Evolutionary conservation across 2,888 invertebrate genomes (phyloP), one percentile per base, ranked within the genome.

Genomic region (Macroteleia sp.): DNA sequence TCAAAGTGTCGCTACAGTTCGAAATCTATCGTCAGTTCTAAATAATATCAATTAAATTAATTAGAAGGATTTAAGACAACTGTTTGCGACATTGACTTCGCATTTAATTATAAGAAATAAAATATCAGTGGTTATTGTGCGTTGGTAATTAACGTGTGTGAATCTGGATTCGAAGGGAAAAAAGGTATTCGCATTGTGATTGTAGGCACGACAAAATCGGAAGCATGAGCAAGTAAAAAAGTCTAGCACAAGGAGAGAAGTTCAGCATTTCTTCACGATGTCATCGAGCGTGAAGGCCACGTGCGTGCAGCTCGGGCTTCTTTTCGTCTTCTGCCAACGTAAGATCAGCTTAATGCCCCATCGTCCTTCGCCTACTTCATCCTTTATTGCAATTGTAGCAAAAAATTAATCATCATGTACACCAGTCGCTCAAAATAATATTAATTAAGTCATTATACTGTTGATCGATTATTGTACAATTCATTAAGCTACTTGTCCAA

Each of bases 251-350:
- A 44, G 50, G 22, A 62, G 59, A 50, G 62, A 22, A 64, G 78
- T 67, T 74, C 50, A 67, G 50, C 71, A 20, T 73, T 71, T 78
- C 71, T 59, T 61, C 77, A 80, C 76, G 73, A 82, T 82, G 86
- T 36, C 74, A 77, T 67, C 62, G 34, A 84, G 76, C 66, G 81
- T 82, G 82, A 88, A 85, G 80, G 81, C 78, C 61, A 59, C 77
- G 19, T 64, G 84, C 39, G 30, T 81, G 50, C 77, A 59, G 48
- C 80, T 88, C 44, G 82, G 82, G 48, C 75, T 85, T 67, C 77
- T 89, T 39, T 54, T 90, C 52, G 54, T 86, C 17, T 81, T 86
- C 41, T 84, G 77, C 22, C 79, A 86, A 67, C 81, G 89, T 89
- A 59, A 85, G 85, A 83, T 74, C 8, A 20, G 39, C 41, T 69